Base-by-base conservation (phyloP, 2,797 vertebrate genomes). In the Acrossocheilus fasciatus region DNA sequence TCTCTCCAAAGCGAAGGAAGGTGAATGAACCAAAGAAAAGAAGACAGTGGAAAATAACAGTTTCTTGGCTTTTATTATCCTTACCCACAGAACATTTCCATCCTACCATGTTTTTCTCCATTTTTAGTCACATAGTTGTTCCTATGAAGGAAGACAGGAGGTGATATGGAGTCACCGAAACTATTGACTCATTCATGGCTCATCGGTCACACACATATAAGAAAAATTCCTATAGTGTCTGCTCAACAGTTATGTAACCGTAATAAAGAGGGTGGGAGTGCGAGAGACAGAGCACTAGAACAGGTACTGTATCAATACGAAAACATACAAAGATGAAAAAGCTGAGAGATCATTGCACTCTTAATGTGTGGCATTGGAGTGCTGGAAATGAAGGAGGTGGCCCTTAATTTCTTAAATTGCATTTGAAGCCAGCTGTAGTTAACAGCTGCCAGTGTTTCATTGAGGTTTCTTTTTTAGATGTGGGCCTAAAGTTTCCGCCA, bases 161-260 rank as follows among this genome's bases (percentile, higher is more conserved):
- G 72, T 15, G 36, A 81, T 72, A 52, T 2, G n/a, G 66, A 81
- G 88, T 77, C 59, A 26, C 20, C 90, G 79, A 88, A 79, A 70
- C n/a, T 6, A 14, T 77, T 77, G 87, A 91, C 91, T 59, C 87
- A 76, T 52, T 50, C 90, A 84, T 88, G 45, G 45, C 15, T 68
- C 83, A 80, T 62, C 26, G 45, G 52, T 9, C 18, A 2, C 41
- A 17, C 4, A 90, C 85, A 50, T 81, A 41, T 80, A 84, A 39
- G 20, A 57, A 36, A 62, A n/a, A 47, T 43, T 50, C 36, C 50
- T 59, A 73, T 52, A 57, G 68, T 34, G 50, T 73, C 39, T 43
- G 1, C 34, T 41, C 6, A 18, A 18, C 4, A 4, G 20, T 62
- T 85, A 72, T 62, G 52, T 80, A 62, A 72, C 3, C 6, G 3